A percentile compares a stretch with the other conserved stretches of the same genome.
Conservation (phyloP, 2,797 vertebrate genomes). For the Orestias chungarensis region DNA sequence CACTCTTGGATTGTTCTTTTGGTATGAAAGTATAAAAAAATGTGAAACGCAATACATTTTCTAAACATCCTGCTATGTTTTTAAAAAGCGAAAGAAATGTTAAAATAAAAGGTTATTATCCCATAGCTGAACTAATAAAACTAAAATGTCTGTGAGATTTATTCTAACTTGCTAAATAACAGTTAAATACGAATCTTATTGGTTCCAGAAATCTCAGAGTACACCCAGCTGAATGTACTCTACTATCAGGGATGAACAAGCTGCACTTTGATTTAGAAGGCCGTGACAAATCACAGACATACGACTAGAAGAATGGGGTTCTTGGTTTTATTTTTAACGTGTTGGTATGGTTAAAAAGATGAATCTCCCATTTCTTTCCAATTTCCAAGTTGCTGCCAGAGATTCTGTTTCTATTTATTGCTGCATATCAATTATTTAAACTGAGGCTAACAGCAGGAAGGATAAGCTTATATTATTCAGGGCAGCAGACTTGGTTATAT, state of each 20-base stretch:
- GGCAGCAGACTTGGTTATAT: constrained; percentile 36
- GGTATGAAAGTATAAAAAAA: too few relatives aligned
- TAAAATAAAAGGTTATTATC: too few relatives aligned
- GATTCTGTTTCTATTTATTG: constrained; percentile 64
- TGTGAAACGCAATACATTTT: too few relatives aligned
- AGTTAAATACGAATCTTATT: constrained; percentile 67
- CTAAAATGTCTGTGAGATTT: neutral
- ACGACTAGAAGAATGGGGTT: constrained; percentile 55
- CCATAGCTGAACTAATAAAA: too few relatives aligned
- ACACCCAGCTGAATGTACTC: constrained; percentile 59
- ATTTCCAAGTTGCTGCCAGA: constrained; percentile 52
- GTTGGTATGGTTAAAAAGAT: constrained; percentile 39
- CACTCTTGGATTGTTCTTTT: too few relatives aligned
- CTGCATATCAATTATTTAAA: constrained; percentile 73
- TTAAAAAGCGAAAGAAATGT: too few relatives aligned
- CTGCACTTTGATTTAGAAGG: constrained; percentile 41
- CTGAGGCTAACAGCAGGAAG: constrained; percentile 55
- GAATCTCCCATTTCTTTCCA: constrained; percentile 58
- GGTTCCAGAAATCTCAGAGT: constrained; percentile 65
- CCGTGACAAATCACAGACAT: constrained; percentile 48
- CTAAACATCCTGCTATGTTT: too few relatives aligned
- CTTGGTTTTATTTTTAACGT: constrained; percentile 62
- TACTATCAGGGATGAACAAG: constrained; percentile 55
- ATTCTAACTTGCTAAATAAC: too few relatives aligned
- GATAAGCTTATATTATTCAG: constrained; percentile 74